Conservation (phyloP, 2,797 vertebrate species). For the Parambassis ranga region DNA sequence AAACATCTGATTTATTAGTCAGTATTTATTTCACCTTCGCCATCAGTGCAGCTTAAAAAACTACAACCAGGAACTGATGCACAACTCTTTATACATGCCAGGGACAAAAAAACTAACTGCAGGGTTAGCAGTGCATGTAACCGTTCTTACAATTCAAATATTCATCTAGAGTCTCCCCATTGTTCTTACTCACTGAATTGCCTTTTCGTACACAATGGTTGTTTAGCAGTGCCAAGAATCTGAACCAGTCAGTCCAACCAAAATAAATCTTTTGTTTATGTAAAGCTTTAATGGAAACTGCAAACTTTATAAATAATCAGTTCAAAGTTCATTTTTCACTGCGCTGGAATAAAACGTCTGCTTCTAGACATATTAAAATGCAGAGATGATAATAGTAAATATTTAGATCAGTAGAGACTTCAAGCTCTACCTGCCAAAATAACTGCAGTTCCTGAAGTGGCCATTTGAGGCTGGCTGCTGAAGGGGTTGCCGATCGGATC, state of each 20-base stretch:
- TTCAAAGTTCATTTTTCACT: too few species aligned
- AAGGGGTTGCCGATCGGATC: too few species aligned
- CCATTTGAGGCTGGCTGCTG: too few species aligned
- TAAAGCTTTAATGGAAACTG: not conserved
- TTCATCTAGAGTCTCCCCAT: slow-evolving; percentile 50
- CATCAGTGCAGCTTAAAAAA: slow-evolving; percentile 33
- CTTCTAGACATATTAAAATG: too few species aligned
- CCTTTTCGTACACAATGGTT: slow-evolving; percentile 43
- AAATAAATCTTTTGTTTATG: not conserved
- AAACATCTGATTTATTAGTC: too few species aligned
- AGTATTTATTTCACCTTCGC: slow-evolving; percentile 61
- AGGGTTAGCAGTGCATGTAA: slow-evolving; percentile 45
- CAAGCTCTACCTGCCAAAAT: too few species aligned
- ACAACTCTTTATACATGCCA: slow-evolving; percentile 56
- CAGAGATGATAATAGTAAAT: too few species aligned
- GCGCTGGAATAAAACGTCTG: too few species aligned
- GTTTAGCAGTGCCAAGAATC: slow-evolving; percentile 45
- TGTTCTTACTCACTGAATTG: slow-evolving; percentile 53
- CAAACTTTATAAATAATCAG: too few species aligned
- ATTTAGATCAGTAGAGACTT: too few species aligned
- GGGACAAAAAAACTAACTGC: slow-evolving; percentile 51
- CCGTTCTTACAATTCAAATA: slow-evolving; percentile 57
- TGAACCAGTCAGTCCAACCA: slow-evolving; percentile 1
- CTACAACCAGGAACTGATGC: not conserved
- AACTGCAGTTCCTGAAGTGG: too few species aligned